Conservation (phyloP, 2,888 invertebrate species). For the Erebia epiphron region DNA sequence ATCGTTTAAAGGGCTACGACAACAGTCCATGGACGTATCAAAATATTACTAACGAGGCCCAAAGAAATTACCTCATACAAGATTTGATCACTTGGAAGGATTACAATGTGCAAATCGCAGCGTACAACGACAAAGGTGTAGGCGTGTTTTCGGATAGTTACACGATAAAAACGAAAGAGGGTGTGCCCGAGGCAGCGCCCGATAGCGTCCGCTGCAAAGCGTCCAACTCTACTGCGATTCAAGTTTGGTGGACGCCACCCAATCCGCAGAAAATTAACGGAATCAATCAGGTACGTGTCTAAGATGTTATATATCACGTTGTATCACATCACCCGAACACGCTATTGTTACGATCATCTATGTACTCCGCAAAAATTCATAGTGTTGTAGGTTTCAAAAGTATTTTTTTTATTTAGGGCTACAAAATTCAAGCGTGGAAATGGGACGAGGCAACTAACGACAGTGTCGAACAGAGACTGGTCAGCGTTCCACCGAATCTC, state of each 20-base stretch:
- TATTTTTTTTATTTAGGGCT: slow-evolving; percentile 78
- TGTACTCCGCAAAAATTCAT: not conserved
- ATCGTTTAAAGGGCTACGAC: slow-evolving; percentile 95
- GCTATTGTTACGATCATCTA: no score
- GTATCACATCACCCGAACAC: not conserved
- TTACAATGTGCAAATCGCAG: slow-evolving; percentile 97
- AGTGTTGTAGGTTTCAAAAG: not conserved
- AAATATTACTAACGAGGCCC: slow-evolving; percentile 96
- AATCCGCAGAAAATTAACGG: slow-evolving; percentile 99
- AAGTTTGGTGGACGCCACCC: slow-evolving; percentile 97
- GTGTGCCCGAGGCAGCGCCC: slow-evolving; percentile 96
- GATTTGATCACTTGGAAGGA: slow-evolving; percentile 99
- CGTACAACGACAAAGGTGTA: slow-evolving; percentile 97
- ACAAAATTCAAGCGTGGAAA: slow-evolving; percentile 95
- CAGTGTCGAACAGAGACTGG: slow-evolving; percentile 86
- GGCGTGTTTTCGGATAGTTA: slow-evolving; percentile 96
- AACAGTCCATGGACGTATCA: slow-evolving; percentile 95
- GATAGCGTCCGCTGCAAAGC: slow-evolving; percentile 90
- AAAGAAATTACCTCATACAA: slow-evolving; percentile 93
- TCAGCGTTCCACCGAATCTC: slow-evolving; percentile 94
- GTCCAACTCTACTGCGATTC: slow-evolving; percentile 92
- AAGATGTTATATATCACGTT: not conserved
- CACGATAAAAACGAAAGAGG: slow-evolving; percentile 97
- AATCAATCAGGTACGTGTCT: slow-evolving; percentile 93
- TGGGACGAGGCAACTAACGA: slow-evolving; percentile 81